phyloP scores from a whole-genome alignment of 2,797 vertebrate species.

The Ctenosaura bakeri region DNA sequence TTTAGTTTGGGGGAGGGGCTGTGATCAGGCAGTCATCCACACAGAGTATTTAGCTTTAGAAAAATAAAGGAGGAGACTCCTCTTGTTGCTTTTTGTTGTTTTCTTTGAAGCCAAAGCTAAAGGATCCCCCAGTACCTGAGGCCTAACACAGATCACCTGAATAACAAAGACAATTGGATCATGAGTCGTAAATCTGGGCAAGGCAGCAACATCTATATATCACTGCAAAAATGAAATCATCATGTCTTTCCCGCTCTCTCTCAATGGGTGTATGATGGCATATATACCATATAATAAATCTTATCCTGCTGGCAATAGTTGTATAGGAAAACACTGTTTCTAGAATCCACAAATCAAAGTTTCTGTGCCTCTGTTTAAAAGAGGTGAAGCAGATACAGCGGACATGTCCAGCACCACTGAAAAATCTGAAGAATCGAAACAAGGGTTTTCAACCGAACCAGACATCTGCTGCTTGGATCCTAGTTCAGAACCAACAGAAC shows the following conservation, averaged over 20 bases:
- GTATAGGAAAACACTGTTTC: constrained; percentile 22
- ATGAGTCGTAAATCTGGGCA: constrained; percentile 21
- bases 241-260: constrained; percentile 24
- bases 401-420: background rate
- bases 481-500: no score
- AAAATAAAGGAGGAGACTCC: no score
- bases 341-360: constrained; percentile 23
- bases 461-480: no score
- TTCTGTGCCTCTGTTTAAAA: background rate
- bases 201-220: constrained; percentile 24
- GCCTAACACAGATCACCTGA: constrained; percentile 29
- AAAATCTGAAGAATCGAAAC: background rate
- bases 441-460: background rate
- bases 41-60: no score
- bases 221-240: constrained; percentile 49
- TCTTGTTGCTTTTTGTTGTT: background rate
- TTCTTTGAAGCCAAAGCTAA: constrained; percentile 8
- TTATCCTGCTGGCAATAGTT: background rate
- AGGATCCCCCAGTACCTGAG: constrained; percentile 4
- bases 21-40: constrained; percentile 17
- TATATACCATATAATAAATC: constrained; percentile 32
- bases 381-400: background rate
- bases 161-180: constrained; percentile 8
- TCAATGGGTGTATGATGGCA: constrained; percentile 41
- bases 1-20: constrained; percentile 9